A percentile compares a stretch with the other conserved stretches of the same genome.
These are phyloP conservation scores for Nannoperca australis DNA, from an alignment of 2,797 vertebrate species.

Conservation along the genomic window DNA sequence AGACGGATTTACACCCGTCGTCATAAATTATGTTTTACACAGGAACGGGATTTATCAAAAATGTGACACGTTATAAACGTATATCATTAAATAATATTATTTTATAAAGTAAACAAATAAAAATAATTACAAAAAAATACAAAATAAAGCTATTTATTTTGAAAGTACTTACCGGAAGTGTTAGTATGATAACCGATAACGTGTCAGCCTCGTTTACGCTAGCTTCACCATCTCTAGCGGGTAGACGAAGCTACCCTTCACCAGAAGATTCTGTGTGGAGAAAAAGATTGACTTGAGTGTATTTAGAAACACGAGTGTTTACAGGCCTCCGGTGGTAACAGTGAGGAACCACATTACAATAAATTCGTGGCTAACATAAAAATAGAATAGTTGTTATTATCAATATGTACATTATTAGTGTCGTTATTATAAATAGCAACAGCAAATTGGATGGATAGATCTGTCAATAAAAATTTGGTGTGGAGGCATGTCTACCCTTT, in stretches of 20 bases:
- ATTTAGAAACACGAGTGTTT: too few relatives aligned
- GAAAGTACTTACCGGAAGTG: not conserved
- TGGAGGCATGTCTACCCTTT: too few relatives aligned
- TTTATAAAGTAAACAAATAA: not conserved
- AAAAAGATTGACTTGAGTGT: not conserved
- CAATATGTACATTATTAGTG: not conserved
- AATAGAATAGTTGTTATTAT: not conserved
- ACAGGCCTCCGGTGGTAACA: not conserved
- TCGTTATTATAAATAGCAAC: not conserved
- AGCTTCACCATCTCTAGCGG: not conserved
- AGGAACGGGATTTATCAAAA: accelerated
- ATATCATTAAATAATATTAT: not conserved
- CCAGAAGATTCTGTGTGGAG: not conserved
- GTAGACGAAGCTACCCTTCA: not conserved
- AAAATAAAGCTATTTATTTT: not conserved
- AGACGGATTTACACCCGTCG: slow-evolving; percentile 48
- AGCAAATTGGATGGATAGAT: not conserved
- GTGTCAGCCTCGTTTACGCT: not conserved
- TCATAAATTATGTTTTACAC: slow-evolving; percentile 19
- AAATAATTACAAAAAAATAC: not conserved
- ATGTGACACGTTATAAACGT: not conserved
- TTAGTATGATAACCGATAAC: too few relatives aligned
- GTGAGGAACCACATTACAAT: not conserved
- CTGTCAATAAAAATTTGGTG: too few relatives aligned
- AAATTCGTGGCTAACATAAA: not conserved